Evolutionary conservation across 2,113 vertebrate genomes (phyloP).

Genomic region (Lepidothrix coronata): DNA sequence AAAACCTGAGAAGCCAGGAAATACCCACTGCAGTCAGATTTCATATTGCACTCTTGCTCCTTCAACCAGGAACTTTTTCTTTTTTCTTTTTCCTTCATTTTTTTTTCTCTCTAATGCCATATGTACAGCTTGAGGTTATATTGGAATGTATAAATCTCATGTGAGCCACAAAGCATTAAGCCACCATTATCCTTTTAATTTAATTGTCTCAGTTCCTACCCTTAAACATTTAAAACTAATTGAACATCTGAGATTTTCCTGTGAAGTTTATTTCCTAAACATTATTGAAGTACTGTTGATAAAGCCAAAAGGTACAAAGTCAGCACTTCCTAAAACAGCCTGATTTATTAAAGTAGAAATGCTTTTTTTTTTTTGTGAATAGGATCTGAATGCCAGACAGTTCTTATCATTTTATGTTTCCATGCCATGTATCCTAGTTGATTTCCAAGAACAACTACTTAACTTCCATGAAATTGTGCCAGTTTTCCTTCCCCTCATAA

Average conservation of each 20-base stretch:
- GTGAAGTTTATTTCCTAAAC: conserved; percentile 78
- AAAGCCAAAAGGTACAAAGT: conserved; percentile 75
- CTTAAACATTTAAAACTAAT: conserved; percentile 79
- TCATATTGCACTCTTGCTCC: background rate
- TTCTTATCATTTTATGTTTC: conserved; percentile 66
- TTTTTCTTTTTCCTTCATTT: background rate
- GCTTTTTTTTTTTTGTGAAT: conserved; percentile 34
- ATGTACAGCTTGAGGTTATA: conserved; percentile 77
- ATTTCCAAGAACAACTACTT: conserved; percentile 60
- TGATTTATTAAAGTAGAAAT: conserved; percentile 70
- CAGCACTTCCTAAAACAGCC: conserved; percentile 72
- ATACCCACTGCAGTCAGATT: conserved; percentile 20
- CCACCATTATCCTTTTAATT: conserved; percentile 78
- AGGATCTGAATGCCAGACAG: conserved; percentile 55
- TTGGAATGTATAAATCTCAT: conserved; percentile 75
- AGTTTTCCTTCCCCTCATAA: conserved; percentile 7
- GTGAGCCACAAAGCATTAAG: conserved; percentile 77
- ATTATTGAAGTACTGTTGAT: conserved; percentile 75
- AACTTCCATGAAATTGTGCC: conserved; percentile 40
- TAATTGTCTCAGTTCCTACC: conserved; percentile 79
- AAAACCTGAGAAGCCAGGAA: background rate
- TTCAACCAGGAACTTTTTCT: conserved; percentile 42
- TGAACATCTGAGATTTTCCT: conserved; percentile 77
- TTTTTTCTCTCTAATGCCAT: conserved; percentile 49
- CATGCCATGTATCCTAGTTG: conserved; percentile 44